These are phyloP conservation scores for Tinea pellionella DNA, from an alignment of 2,888 invertebrate genomes.

Conservation along the genomic window DNA sequence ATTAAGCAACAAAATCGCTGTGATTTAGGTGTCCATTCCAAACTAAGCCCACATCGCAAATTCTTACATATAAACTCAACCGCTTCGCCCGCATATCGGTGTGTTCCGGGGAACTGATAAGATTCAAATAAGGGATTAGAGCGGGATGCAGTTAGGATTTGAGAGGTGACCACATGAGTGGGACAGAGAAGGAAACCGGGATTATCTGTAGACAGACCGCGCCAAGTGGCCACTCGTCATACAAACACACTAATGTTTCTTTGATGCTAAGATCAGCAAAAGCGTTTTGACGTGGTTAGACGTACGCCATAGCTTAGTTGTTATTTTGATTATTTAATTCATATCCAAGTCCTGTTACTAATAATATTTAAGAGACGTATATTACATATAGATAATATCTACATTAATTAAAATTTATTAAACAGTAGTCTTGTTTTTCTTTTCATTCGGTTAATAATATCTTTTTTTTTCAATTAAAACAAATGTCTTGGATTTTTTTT, in stretches of 20 bases:
- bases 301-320: background rate
- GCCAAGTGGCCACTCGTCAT: constrained; percentile 35
- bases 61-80: background rate
- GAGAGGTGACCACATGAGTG: constrained; percentile 39
- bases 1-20: background rate
- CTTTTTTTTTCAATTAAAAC: background rate
- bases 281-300: constrained; percentile 2
- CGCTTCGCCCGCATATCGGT: background rate
- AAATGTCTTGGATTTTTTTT: no score
- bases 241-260: background rate
- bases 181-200: constrained; percentile 45
- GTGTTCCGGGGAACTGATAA: constrained; percentile 66
- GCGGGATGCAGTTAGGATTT: constrained; percentile 55
- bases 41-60: background rate
- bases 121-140: constrained; percentile 72
- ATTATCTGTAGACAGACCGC: constrained; percentile 61
- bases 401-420: background rate
- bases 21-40: background rate
- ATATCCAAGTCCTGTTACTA: background rate
- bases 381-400: background rate
- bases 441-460: background rate
- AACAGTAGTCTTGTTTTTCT: background rate
- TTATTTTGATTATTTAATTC: background rate
- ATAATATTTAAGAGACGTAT: background rate
- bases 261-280: constrained; percentile 8